Evolutionary conservation across 1,140 invertebrate species (phyloP).

Genomic region (Temnothorax longispinosus): DNA sequence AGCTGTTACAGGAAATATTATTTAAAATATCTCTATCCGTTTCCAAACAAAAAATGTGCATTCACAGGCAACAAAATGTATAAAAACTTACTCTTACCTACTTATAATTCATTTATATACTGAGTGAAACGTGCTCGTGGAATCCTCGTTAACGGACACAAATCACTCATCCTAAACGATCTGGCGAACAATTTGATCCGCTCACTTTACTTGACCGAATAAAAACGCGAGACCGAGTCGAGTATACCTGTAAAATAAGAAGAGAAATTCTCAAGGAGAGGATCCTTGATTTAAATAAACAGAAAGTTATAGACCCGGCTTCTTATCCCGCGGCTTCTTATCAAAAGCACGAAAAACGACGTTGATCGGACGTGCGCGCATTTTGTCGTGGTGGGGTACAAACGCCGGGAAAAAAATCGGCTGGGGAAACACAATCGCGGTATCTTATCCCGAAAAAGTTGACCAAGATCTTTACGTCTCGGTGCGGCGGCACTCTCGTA

Average conservation of each 20-base stretch:
- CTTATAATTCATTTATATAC: background rate
- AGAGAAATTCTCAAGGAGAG: constrained; percentile 11
- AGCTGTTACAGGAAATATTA: background rate
- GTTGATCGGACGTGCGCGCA: background rate
- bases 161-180: background rate
- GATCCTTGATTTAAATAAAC: constrained; percentile 11
- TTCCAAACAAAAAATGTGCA: background rate
- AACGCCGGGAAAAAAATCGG: background rate
- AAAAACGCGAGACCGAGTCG: background rate
- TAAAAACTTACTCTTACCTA: background rate
- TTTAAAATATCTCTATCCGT: background rate
- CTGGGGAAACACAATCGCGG: background rate
- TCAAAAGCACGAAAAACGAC: background rate
- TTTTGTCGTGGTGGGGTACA: too few relatives aligned
- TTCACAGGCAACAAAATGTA: background rate
- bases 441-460: background rate
- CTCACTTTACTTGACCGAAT: background rate
- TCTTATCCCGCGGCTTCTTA: background rate
- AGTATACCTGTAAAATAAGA: background rate
- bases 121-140: background rate
- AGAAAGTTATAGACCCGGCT: background rate
- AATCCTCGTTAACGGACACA: background rate
- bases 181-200: constrained; percentile 1
- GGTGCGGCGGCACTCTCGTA: background rate
- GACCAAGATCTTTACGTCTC: constrained; percentile 13